phyloP scores from a whole-genome alignment of 1,140 invertebrate species.

The Musca vetustissima region DNA sequence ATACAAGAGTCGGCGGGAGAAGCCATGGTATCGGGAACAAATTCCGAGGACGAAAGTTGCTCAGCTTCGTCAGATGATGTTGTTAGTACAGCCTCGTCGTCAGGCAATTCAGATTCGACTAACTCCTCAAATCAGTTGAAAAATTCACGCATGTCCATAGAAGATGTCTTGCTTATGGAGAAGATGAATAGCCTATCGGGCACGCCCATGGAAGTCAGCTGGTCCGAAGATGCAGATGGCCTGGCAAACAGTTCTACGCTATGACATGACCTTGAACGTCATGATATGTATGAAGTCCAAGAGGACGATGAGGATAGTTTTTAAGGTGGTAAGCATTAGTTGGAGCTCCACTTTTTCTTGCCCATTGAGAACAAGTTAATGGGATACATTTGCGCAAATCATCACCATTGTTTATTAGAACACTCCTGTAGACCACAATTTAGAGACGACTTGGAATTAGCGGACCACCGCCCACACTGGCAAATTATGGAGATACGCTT shows the following conservation, averaged over 20 bases:
- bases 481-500: not conserved
- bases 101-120: constrained; percentile 27
- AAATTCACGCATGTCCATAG: constrained; percentile 43
- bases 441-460: too few relatives aligned
- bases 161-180: constrained; percentile 46
- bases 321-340: not conserved
- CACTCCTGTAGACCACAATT: too few relatives aligned
- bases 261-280: constrained; percentile 29
- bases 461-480: not conserved
- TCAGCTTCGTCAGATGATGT: constrained; percentile 53
- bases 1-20: constrained; percentile 69
- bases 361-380: constrained; percentile 5
- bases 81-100: constrained; percentile 40
- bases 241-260: constrained; percentile 30
- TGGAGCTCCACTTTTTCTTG: too few relatives aligned
- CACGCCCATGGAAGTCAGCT: constrained; percentile 58
- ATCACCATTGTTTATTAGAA: too few relatives aligned
- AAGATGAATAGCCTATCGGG: constrained; percentile 44
- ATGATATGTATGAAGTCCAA: constrained; percentile 25
- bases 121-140: constrained; percentile 37
- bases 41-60: constrained; percentile 61
- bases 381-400: not conserved
- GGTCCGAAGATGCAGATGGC: constrained; percentile 55
- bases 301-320: constrained; percentile 32
- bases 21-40: constrained; percentile 62